These are phyloP conservation scores for Mallotus villosus DNA, from an alignment of 2,797 vertebrate genomes.

Conservation along the genomic window DNA sequence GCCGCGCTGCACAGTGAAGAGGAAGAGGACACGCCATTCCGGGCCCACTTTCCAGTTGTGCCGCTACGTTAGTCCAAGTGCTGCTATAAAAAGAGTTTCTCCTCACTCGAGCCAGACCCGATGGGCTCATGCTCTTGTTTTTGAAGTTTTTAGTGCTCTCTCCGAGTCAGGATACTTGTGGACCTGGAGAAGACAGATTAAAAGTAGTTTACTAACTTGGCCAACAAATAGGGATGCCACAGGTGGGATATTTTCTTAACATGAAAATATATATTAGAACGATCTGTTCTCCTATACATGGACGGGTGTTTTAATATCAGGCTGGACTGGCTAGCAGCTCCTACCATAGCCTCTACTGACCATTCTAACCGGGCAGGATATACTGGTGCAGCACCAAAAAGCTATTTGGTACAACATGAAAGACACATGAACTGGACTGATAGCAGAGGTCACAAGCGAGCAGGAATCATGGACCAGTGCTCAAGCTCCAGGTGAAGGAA, in stretches of 20 bases:
- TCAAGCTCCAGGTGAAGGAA: background rate
- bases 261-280: background rate
- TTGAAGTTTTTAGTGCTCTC: conserved; percentile 32
- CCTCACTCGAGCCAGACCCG: conserved; percentile 31
- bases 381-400: background rate
- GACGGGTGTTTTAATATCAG: background rate
- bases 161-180: conserved; percentile 23
- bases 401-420: background rate
- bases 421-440: background rate
- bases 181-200: conserved; percentile 12
- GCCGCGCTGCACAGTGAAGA: conserved; percentile 51
- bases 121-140: conserved; percentile 35
- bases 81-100: conserved; percentile 50
- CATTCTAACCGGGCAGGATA: background rate
- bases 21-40: conserved; percentile 43
- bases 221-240: background rate
- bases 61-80: conserved; percentile 42
- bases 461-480: conserved; percentile 4
- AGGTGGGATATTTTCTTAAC: background rate
- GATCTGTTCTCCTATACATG: background rate
- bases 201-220: conserved; percentile 19
- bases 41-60: conserved; percentile 41
- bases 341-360: background rate
- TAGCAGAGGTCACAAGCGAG: background rate
- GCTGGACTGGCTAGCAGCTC: background rate